Conservation (phyloP, 2,888 invertebrate genomes). For the Xanthostigma xanthostigma region DNA sequence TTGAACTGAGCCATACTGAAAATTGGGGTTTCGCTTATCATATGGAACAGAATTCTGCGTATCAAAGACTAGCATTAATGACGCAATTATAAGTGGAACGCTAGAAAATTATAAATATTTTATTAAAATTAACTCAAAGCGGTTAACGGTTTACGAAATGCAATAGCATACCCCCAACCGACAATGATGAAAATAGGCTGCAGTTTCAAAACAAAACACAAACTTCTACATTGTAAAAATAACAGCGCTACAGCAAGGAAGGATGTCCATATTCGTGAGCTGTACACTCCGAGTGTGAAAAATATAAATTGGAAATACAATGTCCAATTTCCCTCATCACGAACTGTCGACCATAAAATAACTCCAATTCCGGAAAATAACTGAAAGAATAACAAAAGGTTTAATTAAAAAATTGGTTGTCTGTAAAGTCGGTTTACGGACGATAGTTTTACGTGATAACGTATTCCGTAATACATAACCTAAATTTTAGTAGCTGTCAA, state of each 20-base stretch:
- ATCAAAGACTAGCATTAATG: constrained; percentile 43
- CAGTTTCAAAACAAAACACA: constrained; percentile 65
- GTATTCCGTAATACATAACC: too few species aligned
- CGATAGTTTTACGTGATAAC: too few species aligned
- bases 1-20: constrained; percentile 62
- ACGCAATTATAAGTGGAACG: constrained; percentile 50
- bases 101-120: constrained; percentile 27
- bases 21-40: constrained; percentile 54
- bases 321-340: constrained; percentile 39
- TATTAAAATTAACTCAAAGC: neutral
- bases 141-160: constrained; percentile 1
- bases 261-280: constrained; percentile 73
- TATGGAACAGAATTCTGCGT: constrained; percentile 32
- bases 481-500: too few species aligned
- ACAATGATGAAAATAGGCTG: constrained; percentile 49
- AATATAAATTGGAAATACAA: constrained; percentile 61
- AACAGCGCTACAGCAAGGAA: constrained; percentile 67
- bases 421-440: too few species aligned
- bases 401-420: neutral
- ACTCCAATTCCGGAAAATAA: constrained; percentile 51
- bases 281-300: constrained; percentile 63
- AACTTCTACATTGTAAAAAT: constrained; percentile 67
- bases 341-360: constrained; percentile 53
- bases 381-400: constrained; percentile 13
- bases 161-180: constrained; percentile 38